A percentile compares a stretch with the other conserved stretches of the same genome.
Evolutionary conservation across 2,113 vertebrate species (phyloP).

Genomic region (Prunella fulvescens): DNA sequence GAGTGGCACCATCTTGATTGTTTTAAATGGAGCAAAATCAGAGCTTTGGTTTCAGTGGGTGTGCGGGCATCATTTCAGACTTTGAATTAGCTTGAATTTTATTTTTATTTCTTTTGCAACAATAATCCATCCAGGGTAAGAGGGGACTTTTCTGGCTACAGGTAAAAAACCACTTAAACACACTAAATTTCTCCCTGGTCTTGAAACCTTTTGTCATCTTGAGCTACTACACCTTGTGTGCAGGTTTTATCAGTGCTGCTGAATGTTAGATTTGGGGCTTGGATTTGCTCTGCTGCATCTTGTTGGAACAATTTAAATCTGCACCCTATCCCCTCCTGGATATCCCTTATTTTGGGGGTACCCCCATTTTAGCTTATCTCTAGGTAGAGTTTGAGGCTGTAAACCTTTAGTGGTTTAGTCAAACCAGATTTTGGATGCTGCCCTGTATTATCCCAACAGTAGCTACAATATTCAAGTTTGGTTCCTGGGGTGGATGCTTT

Average conservation of each 20-base stretch:
- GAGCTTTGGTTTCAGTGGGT: neutral
- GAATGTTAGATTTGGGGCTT: neutral
- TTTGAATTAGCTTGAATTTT: neutral
- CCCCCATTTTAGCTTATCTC: neutral
- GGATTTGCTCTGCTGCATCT: neutral
- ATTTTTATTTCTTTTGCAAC: neutral
- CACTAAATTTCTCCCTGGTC: neutral
- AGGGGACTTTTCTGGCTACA: neutral
- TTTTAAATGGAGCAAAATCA: neutral
- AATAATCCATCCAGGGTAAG: neutral
- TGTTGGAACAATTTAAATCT: neutral
- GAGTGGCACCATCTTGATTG: neutral
- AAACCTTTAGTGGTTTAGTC: neutral
- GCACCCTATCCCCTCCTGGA: neutral
- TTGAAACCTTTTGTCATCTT: rapidly evolving
- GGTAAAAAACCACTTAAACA: neutral
- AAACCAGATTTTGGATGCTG: neutral
- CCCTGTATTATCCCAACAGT: neutral
- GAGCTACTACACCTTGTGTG: neutral
- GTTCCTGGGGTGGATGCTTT: neutral
- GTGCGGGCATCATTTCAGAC: neutral
- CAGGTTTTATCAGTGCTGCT: neutral
- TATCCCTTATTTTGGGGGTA: neutral
- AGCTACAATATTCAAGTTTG: neutral
- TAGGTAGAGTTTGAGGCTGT: neutral